Percentiles rank a stretch among this genome's conserved stretches.
These are phyloP conservation scores for Chinchilla lanigera DNA, from an alignment of 2,113 vertebrate genomes.

Conservation along the genomic window DNA sequence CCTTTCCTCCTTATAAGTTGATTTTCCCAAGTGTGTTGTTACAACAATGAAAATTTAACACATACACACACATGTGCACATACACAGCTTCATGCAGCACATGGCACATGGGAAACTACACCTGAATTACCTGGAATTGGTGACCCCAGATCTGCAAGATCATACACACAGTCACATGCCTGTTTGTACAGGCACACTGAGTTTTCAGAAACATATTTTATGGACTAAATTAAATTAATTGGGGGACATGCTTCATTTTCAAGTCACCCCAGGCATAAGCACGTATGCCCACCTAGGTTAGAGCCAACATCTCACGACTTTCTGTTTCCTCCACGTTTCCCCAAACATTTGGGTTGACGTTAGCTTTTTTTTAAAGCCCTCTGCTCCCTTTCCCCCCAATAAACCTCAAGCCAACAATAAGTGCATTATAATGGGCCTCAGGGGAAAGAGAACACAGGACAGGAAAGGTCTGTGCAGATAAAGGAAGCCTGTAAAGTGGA, in stretches of 20 bases:
- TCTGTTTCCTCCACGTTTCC: background rate
- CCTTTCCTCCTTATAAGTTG: background rate
- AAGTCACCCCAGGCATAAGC: background rate
- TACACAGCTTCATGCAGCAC: background rate
- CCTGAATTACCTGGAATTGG: background rate
- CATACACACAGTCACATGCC: background rate
- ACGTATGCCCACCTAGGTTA: background rate
- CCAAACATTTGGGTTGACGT: constrained; percentile 56
- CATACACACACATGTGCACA: background rate
- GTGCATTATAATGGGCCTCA: constrained; percentile 69
- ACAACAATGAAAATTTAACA: background rate
- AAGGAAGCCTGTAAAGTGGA: constrained; percentile 81
- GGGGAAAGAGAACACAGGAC: constrained; percentile 79
- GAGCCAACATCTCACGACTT: background rate
- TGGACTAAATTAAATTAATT: constrained; percentile 12
- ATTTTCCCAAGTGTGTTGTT: background rate
- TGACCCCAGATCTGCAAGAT: background rate
- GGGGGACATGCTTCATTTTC: background rate
- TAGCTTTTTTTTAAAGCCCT: background rate
- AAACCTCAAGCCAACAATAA: constrained; percentile 42
- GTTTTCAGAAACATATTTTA: constrained; percentile 21
- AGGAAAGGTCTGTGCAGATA: constrained; percentile 86
- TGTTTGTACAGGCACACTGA: background rate
- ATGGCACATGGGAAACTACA: background rate
- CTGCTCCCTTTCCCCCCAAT: background rate